These are phyloP conservation scores for Calypte anna DNA, from an alignment of 2,113 vertebrate species.

Conservation along the genomic window DNA sequence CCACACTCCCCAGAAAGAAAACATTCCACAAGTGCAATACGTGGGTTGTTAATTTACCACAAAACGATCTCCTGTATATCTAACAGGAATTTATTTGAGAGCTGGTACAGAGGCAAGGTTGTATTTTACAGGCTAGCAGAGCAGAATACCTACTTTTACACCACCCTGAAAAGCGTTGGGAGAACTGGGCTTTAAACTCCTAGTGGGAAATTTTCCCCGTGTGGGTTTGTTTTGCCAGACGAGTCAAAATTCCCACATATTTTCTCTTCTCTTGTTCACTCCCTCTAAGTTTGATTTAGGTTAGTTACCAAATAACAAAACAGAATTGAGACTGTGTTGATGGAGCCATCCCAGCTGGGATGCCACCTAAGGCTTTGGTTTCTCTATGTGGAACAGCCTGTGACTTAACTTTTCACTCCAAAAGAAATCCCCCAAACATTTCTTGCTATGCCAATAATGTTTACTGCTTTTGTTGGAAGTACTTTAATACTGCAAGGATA, in stretches of 20 bases:
- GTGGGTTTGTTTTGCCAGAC: not conserved
- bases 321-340: not conserved
- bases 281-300: not conserved
- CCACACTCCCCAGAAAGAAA: not conserved
- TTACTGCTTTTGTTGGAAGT: not conserved
- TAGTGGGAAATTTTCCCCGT: not conserved
- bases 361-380: not conserved
- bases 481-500: not conserved
- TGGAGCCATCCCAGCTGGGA: not conserved
- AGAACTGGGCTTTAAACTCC: not conserved
- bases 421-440: not conserved
- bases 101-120: not conserved
- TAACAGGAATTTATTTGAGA: not conserved
- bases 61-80: not conserved
- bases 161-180: not conserved
- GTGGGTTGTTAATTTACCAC: not conserved
- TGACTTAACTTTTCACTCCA: not conserved
- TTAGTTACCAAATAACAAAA: not conserved
- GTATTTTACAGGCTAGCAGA: not conserved
- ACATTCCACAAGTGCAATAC: not conserved
- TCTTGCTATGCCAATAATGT: not conserved
- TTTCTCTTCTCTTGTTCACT: not conserved
- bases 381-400: not conserved
- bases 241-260: not conserved
- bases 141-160: not conserved